Evolutionary conservation across 2,888 invertebrate species (phyloP).

Genomic region (Lymantria monacha): DNA sequence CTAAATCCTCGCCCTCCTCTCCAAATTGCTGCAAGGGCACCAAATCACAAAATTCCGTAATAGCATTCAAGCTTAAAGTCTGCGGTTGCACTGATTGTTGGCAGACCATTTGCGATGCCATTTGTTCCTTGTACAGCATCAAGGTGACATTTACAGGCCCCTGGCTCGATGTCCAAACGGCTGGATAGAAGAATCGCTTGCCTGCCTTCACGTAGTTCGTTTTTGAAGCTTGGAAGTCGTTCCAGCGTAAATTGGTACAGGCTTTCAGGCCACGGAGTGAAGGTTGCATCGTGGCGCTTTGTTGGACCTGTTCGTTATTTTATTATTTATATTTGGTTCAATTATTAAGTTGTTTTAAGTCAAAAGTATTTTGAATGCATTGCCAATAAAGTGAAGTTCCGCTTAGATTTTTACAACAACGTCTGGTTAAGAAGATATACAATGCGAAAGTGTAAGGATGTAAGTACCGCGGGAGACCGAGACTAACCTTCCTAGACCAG

Average conservation of each 20-base stretch:
- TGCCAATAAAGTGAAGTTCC: too few relatives aligned
- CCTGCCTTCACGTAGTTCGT: conserved; percentile 83
- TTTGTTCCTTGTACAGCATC: conserved; percentile 84
- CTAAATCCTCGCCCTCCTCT: conserved; percentile 83
- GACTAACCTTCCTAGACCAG: too few relatives aligned
- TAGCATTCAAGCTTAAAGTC: conserved; percentile 86
- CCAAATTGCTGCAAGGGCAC: conserved; percentile 87
- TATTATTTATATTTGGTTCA: background rate
- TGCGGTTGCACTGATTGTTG: conserved; percentile 84
- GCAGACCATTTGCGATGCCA: conserved; percentile 83
- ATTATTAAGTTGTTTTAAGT: background rate
- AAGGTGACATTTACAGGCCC: conserved; percentile 86
- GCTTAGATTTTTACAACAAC: too few relatives aligned
- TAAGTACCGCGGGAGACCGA: too few relatives aligned
- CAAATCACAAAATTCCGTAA: conserved; percentile 91
- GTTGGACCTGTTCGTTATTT: conserved; percentile 77
- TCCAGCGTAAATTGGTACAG: conserved; percentile 87
- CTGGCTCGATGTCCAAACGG: conserved; percentile 85
- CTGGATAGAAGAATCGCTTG: conserved; percentile 88
- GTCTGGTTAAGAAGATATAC: too few relatives aligned
- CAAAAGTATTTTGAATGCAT: too few relatives aligned
- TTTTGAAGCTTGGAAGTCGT: conserved; percentile 85
- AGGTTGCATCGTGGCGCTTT: conserved; percentile 85
- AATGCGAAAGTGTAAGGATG: too few relatives aligned
- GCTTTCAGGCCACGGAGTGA: conserved; percentile 87